phyloP scores from a whole-genome alignment of 2,113 vertebrate species.

The Sinocyclocheilus maitianheensis region DNA sequence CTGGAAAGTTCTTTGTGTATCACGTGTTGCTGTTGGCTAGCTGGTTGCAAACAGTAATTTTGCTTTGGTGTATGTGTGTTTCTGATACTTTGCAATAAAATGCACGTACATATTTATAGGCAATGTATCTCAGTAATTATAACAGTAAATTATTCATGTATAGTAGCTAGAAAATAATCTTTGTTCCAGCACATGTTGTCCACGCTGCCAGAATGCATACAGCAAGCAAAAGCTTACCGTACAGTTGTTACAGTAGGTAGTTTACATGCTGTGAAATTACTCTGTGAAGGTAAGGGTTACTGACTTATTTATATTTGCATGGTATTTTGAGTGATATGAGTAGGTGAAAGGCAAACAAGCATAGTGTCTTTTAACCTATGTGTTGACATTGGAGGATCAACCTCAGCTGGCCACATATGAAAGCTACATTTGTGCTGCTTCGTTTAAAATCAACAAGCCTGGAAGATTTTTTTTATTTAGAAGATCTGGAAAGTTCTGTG shows the following conservation, averaged over 20 bases:
- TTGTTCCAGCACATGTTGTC: not conserved
- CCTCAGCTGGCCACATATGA: not conserved
- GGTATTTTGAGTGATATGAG: not conserved
- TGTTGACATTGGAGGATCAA: not conserved
- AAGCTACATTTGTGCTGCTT: not conserved
- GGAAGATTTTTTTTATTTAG: not conserved
- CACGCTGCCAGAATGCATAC: not conserved
- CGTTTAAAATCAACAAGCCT: not conserved
- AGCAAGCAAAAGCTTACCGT: not conserved
- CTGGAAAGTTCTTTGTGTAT: constrained; percentile 22
- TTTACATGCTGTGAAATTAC: not conserved
- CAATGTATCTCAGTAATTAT: not conserved
- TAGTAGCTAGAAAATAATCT: too few relatives aligned
- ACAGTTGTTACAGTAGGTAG: not conserved
- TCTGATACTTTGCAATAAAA: not conserved
- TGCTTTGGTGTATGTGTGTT: not conserved
- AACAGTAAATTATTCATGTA: not conserved
- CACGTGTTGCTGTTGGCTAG: constrained; percentile 25
- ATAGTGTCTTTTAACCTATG: not conserved
- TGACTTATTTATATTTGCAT: not conserved
- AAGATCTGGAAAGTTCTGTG: not conserved
- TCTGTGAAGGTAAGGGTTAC: not conserved
- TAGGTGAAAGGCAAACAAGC: not conserved
- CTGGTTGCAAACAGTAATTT: not conserved
- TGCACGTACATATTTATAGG: not conserved